phyloP scores from a whole-genome alignment of 2,888 invertebrate species.

The Stomorhina lunata region DNA sequence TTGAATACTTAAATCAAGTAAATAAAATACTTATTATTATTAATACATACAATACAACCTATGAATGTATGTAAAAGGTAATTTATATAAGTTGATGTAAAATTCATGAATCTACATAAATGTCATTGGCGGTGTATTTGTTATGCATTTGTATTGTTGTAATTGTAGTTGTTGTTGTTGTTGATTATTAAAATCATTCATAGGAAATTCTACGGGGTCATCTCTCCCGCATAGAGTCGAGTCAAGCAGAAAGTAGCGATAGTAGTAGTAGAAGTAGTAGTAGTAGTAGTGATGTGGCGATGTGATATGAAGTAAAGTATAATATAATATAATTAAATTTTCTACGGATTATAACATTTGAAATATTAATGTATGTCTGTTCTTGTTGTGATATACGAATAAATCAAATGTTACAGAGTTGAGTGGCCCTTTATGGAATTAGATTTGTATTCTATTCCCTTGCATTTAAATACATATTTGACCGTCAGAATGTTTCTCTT shows the following conservation, averaged over 20 bases:
- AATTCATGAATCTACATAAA: not conserved
- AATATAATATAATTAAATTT: conserved; percentile 64
- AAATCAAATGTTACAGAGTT: conserved; percentile 65
- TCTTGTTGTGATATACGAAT: conserved; percentile 63
- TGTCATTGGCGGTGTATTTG: too few species aligned
- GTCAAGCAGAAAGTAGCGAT: not conserved
- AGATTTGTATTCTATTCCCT: conserved; percentile 61
- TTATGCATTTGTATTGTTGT: not conserved
- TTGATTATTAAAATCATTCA: conserved; percentile 37
- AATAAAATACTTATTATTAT: too few species aligned
- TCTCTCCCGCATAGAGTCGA: too few species aligned
- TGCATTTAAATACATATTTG: conserved; percentile 65
- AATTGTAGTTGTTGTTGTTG: not conserved
- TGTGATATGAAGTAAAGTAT: conserved; percentile 7
- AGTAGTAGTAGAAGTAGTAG: not conserved
- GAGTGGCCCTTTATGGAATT: conserved; percentile 66
- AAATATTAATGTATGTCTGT: conserved; percentile 64
- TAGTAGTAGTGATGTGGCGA: not conserved
- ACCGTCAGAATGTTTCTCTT: conserved; percentile 64
- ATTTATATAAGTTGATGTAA: not conserved
- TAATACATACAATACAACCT: too few species aligned
- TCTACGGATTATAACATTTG: conserved; percentile 64
- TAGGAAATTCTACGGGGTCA: conserved; percentile 31
- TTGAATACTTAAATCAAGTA: too few species aligned
- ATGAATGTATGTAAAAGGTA: not conserved